Base-by-base conservation (phyloP, 2,113 vertebrate genomes). In the Platycercus adscitus region DNA sequence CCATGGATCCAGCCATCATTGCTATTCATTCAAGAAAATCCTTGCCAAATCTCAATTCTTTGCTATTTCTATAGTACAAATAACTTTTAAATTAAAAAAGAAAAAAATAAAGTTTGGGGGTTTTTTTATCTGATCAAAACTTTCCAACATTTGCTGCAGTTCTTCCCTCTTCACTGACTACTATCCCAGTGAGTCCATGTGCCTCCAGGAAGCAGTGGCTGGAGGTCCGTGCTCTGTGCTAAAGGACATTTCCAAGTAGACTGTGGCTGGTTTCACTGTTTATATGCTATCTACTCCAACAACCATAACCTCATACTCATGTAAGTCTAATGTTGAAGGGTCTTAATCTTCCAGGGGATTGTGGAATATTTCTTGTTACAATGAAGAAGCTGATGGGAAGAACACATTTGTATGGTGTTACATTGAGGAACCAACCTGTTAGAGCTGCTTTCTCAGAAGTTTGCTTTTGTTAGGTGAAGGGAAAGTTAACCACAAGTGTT, bases 371-470 rank as follows among this genome's bases (percentile, higher is more conserved):
- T 86, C 93, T 52, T 61, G 43, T 82, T 69, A 23, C 2, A 29
- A 29, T 68, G 70, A 61, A 84, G 65, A 44, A 88, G 39, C 12
- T 49, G 64, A 73, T 89, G 77, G 41, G 41, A 78, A 53, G 77
- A 77, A 77, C 35, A 10, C 1, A 4, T 23, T 43, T 39, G 33
- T 43, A 25, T 1, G 2, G 14, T 7, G 15, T 23, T 66, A 46
- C 28, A 49, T 43, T 1, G 3, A 37, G 21, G 52, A 79, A 60
- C 33, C 15, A 1, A 0, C 37, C 3, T 14, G 12, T 46, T 41
- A 17, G 66, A 95, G 65, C 12, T 2, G 5, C 53, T 44, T 44
- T 29, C 35, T 69, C 33, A 33, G 66, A 63, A 20, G 17, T 5
- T 24, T 66, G 53, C 18, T 52, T 65, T 56, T 44, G 47, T 65